Evolutionary conservation across 2,888 invertebrate species (phyloP).

Genomic region (Nephrotoma appendiculata): DNA sequence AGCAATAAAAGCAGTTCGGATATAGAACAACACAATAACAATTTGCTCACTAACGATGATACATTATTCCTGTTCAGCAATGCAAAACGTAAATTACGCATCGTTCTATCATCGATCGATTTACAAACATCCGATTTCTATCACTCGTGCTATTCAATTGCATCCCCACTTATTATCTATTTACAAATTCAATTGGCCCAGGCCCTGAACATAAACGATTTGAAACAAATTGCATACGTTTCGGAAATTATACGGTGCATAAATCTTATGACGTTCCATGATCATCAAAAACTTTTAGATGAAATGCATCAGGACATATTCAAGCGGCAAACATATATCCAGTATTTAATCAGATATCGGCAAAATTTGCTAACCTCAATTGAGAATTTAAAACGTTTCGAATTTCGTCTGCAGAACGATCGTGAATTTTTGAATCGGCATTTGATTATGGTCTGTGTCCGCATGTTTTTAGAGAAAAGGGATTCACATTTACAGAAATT

Average conservation of each 20-base stretch:
- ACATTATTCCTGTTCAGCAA: conserved; percentile 21
- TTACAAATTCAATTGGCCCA: conserved; percentile 65
- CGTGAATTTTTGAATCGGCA: conserved; percentile 57
- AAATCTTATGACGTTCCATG: conserved; percentile 50
- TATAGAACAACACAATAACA: conserved; percentile 25
- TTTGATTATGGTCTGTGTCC: conserved; percentile 58
- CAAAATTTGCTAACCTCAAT: conserved; percentile 63
- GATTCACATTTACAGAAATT: conserved; percentile 60
- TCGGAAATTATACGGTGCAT: conserved; percentile 73
- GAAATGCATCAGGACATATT: conserved; percentile 63
- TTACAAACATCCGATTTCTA: conserved; percentile 50
- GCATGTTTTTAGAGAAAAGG: conserved; percentile 65
- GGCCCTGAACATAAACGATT: conserved; percentile 64
- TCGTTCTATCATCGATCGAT: conserved; percentile 82
- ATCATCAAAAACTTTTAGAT: conserved; percentile 57
- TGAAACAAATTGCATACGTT: conserved; percentile 60
- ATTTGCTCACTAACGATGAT: conserved; percentile 20
- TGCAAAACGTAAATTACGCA: conserved; percentile 70
- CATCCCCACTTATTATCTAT: conserved; percentile 44
- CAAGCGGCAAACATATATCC: conserved; percentile 61
- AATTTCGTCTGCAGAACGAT: conserved; percentile 47
- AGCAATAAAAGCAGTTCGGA: conserved; percentile 25
- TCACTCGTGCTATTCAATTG: conserved; percentile 34
- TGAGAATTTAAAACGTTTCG: conserved; percentile 52
- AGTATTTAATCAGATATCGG: conserved; percentile 66